Percentiles rank a stretch among this genome's conserved stretches.
phyloP scores from a whole-genome alignment of 2,888 invertebrate genomes.

The Apamea anceps region DNA sequence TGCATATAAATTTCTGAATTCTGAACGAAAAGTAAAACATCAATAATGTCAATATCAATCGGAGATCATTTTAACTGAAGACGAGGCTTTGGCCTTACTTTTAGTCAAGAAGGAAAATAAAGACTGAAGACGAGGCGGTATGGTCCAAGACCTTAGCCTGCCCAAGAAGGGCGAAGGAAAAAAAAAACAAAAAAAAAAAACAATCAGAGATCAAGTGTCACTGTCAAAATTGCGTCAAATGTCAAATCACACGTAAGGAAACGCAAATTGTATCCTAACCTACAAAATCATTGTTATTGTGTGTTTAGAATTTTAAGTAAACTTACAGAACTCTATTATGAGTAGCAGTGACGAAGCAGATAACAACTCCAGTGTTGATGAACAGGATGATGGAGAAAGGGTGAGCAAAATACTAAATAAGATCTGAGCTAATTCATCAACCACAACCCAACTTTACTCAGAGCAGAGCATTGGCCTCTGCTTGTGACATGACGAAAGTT shows the following conservation, averaged over 20 bases:
- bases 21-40: constrained; percentile 2
- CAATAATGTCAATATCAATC: neutral
- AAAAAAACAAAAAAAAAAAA: too few relatives aligned
- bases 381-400: constrained; percentile 77
- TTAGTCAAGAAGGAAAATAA: too few relatives aligned
- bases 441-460: neutral
- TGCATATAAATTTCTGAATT: neutral
- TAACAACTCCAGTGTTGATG: constrained; percentile 61
- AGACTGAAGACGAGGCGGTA: too few relatives aligned
- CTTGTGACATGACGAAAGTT: neutral
- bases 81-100: too few relatives aligned
- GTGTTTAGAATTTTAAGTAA: neutral
- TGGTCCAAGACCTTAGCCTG: too few relatives aligned
- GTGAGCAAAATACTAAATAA: constrained; percentile 62
- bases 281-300: constrained; percentile 15
- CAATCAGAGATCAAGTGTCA: too few relatives aligned
- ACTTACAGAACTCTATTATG: constrained; percentile 60
- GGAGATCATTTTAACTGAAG: too few relatives aligned
- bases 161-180: too few relatives aligned
- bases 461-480: neutral
- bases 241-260: neutral
- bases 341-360: constrained; percentile 72
- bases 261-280: constrained; percentile 24
- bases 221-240: neutral
- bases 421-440: neutral